phyloP scores from a whole-genome alignment of 2,888 invertebrate species.

The Melangyna quadrimaculata region DNA sequence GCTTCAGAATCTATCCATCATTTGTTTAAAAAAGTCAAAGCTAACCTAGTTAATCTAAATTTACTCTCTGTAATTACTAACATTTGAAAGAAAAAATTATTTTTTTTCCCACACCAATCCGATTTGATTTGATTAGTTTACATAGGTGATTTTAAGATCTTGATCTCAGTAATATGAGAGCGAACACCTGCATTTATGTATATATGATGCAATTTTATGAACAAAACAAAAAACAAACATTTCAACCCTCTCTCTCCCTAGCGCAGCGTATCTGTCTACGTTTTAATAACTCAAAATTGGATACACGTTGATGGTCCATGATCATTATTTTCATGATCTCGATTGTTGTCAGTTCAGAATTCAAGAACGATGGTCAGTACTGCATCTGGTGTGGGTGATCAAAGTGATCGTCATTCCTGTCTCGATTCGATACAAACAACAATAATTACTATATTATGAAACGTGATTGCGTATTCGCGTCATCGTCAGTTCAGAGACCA shows the following conservation, averaged over 20 bases:
- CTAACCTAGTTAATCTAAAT: too few species aligned
- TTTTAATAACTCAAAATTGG: neutral
- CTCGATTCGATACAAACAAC: constrained; percentile 3
- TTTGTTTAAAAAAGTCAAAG: too few species aligned
- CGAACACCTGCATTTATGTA: neutral
- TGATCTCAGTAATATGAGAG: neutral
- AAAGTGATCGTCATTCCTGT: constrained; percentile 7
- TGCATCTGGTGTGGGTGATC: constrained; percentile 63
- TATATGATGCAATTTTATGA: neutral
- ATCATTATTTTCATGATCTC: neutral
- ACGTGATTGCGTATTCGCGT: constrained; percentile 51
- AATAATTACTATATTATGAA: constrained; percentile 32
- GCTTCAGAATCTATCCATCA: too few species aligned
- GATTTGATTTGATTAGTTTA: neutral
- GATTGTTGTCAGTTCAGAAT: constrained; percentile 37
- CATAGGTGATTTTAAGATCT: neutral
- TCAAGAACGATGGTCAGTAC: constrained; percentile 47
- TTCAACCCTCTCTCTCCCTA: neutral
- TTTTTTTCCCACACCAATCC: neutral
- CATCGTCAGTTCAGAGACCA: constrained; percentile 53
- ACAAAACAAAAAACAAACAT: neutral
- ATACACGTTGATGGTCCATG: neutral
- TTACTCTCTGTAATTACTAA: neutral
- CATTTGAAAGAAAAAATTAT: neutral
- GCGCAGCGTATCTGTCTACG: neutral